Evolutionary conservation across 2,113 vertebrate species (phyloP), one percentile per base, ranked within the genome.

Genomic region (Platysteira castanea): DNA sequence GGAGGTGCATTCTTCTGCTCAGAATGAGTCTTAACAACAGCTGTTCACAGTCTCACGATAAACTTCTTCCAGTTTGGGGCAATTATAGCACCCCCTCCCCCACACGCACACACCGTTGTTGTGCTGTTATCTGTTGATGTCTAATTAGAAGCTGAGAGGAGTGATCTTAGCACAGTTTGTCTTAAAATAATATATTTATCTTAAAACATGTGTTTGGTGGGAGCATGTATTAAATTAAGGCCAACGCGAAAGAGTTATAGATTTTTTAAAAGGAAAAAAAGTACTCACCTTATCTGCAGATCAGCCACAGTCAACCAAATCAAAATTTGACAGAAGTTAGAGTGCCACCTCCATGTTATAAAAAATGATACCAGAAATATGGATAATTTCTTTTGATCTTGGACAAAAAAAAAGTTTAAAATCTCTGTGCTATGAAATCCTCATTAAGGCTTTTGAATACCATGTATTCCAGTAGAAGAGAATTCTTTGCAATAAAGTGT

Each of bases 1-100:
- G 90, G 91, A 90, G 79, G 90, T 70, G 47, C 90, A 93, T 96
- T 96, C 90, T 95, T 94, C 90, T 74, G 71, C 85, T 86, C 90
- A 71, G 83, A 95, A 75, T 70, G 68, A 86, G 28, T 28, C 54
- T 50, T 70, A 77, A 70, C 63, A 93, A 21, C 93, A 96, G 93
- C 93, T 94, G 90, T 44, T 93, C 78, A 85, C 84, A 88, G 78
- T 84, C 88, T 74, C 39, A 56, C 75, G 22, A 95, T 67, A 65
- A 94, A 90, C 79, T 74, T 82, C 65, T 85, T 77, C 67, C 52
- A 77, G 59, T 93, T 44, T 54, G 1, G 71, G 68, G 71, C 13
- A 59, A 81, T 95, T 71, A 54, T 31, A 89, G 20, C 8, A 37
- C 10, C 17, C 60, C 35, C 56, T 53, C 26, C 76, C 10, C 44